Evolutionary conservation across 2,888 invertebrate species (phyloP).

Genomic region (Neoscelio sp.): DNA sequence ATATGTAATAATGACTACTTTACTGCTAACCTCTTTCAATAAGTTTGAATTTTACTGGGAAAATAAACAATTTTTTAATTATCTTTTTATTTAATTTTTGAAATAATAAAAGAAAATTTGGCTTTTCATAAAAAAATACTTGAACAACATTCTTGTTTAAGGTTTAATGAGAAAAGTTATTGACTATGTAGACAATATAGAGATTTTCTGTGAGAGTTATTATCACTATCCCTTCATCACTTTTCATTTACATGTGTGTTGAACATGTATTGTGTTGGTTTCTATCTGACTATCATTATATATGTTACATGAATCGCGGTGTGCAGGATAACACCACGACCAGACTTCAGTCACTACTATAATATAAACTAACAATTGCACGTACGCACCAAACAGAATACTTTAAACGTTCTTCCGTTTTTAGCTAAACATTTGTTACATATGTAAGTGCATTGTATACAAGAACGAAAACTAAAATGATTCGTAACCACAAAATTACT

Average conservation of each 20-base stretch:
- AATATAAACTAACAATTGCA: conserved; percentile 32
- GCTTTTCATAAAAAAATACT: too few species aligned
- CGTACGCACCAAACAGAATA: conserved; percentile 12
- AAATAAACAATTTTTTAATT: too few species aligned
- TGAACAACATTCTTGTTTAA: too few species aligned
- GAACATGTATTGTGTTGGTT: neutral
- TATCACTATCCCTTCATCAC: conserved; percentile 9
- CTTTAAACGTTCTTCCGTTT: conserved; percentile 34
- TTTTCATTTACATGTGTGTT: conserved; percentile 11
- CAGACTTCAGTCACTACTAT: conserved; percentile 40
- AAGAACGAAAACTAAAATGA: too few species aligned
- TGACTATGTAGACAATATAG: conserved; percentile 22
- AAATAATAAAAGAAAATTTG: too few species aligned
- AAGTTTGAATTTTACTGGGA: too few species aligned
- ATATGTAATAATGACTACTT: too few species aligned
- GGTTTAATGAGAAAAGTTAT: conserved; percentile 45
- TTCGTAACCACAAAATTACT: too few species aligned
- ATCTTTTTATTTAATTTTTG: too few species aligned
- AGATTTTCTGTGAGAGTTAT: conserved; percentile 46
- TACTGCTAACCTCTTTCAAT: too few species aligned
- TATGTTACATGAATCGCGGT: conserved; percentile 32
- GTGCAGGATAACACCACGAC: conserved; percentile 25
- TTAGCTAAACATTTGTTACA: too few species aligned
- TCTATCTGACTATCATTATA: conserved; percentile 24
- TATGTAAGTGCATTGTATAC: too few species aligned